Conservation (phyloP, 2,888 invertebrate species). For the Ophion costatus region DNA sequence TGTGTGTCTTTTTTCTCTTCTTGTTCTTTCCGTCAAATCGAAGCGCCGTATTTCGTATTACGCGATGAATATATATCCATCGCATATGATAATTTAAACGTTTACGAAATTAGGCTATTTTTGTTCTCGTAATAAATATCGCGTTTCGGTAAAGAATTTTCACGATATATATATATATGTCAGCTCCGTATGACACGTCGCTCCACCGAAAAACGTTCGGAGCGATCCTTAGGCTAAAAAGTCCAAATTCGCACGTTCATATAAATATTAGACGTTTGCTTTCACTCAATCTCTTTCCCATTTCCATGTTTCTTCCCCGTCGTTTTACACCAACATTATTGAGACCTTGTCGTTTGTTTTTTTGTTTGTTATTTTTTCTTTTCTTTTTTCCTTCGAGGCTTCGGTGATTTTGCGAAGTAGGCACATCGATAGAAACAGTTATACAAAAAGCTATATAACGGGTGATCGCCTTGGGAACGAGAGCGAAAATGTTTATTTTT, state of each 20-base stretch:
- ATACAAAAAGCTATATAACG: constrained; percentile 64
- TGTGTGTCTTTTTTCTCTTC: not conserved
- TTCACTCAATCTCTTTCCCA: too few relatives aligned
- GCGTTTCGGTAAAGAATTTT: not conserved
- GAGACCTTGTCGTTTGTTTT: constrained; percentile 15
- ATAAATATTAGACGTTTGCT: too few relatives aligned
- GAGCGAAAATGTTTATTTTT: constrained; percentile 12
- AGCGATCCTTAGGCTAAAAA: constrained; percentile 51
- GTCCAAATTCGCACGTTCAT: constrained; percentile 6
- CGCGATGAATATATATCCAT: not conserved
- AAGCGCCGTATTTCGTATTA: not conserved
- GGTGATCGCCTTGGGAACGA: constrained; percentile 19
- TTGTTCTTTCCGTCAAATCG: constrained; percentile 9
- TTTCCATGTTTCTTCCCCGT: not conserved
- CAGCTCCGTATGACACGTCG: constrained; percentile 14
- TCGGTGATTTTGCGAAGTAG: constrained; percentile 63
- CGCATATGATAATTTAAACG: not conserved
- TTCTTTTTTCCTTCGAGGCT: constrained; percentile 49
- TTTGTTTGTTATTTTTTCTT: constrained; percentile 6
- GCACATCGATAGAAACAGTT: constrained; percentile 67
- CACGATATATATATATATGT: not conserved
- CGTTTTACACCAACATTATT: constrained; percentile 46
- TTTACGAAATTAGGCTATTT: not conserved
- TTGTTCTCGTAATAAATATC: constrained; percentile 6
- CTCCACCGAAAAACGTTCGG: constrained; percentile 34